Base-by-base conservation (phyloP, 2,888 invertebrate genomes). In the Melitaea athalia region DNA sequence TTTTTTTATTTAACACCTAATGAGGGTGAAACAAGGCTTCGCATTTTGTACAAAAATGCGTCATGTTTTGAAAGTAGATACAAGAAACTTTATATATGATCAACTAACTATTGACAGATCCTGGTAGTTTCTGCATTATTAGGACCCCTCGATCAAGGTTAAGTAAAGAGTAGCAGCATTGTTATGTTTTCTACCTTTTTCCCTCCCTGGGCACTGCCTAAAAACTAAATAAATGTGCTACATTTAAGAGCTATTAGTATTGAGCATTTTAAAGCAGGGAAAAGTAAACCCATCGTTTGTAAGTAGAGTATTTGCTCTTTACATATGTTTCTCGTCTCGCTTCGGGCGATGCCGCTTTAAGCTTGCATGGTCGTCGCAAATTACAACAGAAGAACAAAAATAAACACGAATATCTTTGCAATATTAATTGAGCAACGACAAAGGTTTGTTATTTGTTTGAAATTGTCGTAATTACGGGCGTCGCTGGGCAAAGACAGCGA, bases 301-400 rank as follows among this genome's bases (percentile, higher is more conserved):
- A 69, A 64, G 67, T 65, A 70, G 66, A 45, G 70, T 72, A 63
- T 71, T 71, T 68, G 65, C 64, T 60, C 59, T 69, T 69, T 66
- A 67, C 67, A 67, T 71, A 70, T 61, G 59, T 57, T 70, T 49
- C 67, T 67, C 70, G 63, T 66, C 63, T 61, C 50, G 63, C 70
- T 65, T 45, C 59, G 43, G 68, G 66, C 70, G 64, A 43, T 64
- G 57, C 67, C 63, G 69, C 59, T 68, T 61, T 68, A 60, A 70
- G 66, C 66, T 72, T 70, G 61, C 49, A 66, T 65, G 68, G 65
- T 61, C 68, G 63, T 71, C 57, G 66, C 53, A 68, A 72, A 70
- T 68, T 64, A 72, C 72, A 67, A 60, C 55, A 60, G 57, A 57
- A 57, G 57, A 60, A 71, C 67, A 68, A 68, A 38, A 65, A 63